These are phyloP conservation scores for Gasteruption jaculator DNA, from an alignment of 2,888 invertebrate genomes.

Conservation along the genomic window DNA sequence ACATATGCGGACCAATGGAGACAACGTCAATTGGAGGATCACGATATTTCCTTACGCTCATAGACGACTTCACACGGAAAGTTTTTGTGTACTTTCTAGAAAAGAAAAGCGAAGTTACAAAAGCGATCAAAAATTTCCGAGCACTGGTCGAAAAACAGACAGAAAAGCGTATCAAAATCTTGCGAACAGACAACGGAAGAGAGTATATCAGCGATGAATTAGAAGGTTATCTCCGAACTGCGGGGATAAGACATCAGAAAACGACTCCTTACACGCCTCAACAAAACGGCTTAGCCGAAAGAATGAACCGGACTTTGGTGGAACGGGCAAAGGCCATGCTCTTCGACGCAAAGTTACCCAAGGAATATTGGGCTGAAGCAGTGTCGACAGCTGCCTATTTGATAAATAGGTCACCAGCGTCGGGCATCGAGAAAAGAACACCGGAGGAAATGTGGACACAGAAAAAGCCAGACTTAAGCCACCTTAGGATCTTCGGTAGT, in stretches of 20 bases:
- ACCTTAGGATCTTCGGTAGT: constrained; percentile 43
- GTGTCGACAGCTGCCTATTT: constrained; percentile 21
- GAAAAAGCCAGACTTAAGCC: constrained; percentile 33
- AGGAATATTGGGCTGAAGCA: constrained; percentile 25
- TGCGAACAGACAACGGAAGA: constrained; percentile 18
- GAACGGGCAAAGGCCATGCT: constrained; percentile 23
- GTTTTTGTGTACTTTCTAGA: no score
- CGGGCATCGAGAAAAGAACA: constrained; percentile 26
- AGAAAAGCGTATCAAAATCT: constrained; percentile 17
- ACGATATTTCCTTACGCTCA: constrained; percentile 19
- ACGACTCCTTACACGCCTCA: constrained; percentile 17
- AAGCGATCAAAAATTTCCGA: constrained; percentile 19
- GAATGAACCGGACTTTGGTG: constrained; percentile 16
- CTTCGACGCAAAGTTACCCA: constrained; percentile 17
- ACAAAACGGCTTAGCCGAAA: constrained; percentile 18
- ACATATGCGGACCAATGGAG: no score
- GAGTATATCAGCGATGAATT: constrained; percentile 11
- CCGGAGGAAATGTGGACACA: constrained; percentile 42
- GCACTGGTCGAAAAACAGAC: no score
- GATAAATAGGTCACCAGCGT: constrained; percentile 20
- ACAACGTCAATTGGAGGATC: constrained; percentile 17
- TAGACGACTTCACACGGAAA: constrained; percentile 23
- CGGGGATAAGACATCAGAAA: constrained; percentile 16
- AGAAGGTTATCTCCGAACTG: constrained; percentile 12
- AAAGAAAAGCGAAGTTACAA: constrained; percentile 18